Evolutionary conservation across 1,140 invertebrate genomes (phyloP), one percentile per base, ranked within the genome.

Genomic region (Atta cephalotes): DNA sequence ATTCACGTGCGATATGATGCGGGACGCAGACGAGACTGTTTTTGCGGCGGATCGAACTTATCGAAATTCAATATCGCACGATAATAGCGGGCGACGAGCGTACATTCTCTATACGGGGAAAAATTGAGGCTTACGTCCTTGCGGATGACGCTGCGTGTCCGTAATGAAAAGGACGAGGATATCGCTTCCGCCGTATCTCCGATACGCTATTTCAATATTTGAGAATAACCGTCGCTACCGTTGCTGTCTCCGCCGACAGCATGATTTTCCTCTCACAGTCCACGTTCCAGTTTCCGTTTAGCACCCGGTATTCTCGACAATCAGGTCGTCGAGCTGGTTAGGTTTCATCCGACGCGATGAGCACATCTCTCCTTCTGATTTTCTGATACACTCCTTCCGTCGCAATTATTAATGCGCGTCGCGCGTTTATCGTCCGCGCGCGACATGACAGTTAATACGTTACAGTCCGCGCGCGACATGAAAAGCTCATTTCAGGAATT

Each of bases 271-370:
- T 89, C 86, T 89, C 87, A 45, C 2, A 79, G 66, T 62, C 79
- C n/a, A 77, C 66, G 85, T 87, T 89, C 85, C 85, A 89, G 87
- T 90, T 92, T 89, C 80, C 80, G 87, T 74, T 84, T 87, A 87
- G 77, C 81, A 71, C 49, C 71, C 31, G 28, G 25, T 63, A 45
- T 62, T 79, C 62, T 31, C 58, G 76, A 86, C 63, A 86, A 86
- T 16, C 49, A 63, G 80, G 80, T 82, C 88, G 81, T 49, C 56
- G 62, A 60, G 72, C 66, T 72, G 58, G 85, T 72, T 85, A 63
- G 53, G 45, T 76, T 49, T 21, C 56, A 65, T 21, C 56, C 86
- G 86, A 80, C 80, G 85, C 53, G 87, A 87, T 87, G 4, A 14
- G 9, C 45, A 45, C 3, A 10, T 3, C 18, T 25, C 45, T 7